Evolutionary conservation across 2,113 vertebrate genomes (phyloP), one percentile per base, ranked within the genome.

Genomic region (Ageneiosus marmoratus): DNA sequence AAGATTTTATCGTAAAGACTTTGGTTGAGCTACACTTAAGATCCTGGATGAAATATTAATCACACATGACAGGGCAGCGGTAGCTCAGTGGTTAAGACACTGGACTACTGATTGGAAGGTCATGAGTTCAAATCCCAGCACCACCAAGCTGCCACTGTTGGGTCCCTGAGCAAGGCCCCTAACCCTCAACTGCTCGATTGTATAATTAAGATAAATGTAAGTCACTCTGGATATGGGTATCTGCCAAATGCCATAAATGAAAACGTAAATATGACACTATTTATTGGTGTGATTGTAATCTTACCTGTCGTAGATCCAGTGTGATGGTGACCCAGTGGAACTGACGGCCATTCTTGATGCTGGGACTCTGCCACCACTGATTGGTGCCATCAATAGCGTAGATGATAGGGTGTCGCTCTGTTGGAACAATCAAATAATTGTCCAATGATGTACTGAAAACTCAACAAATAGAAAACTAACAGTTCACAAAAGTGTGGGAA

Each of bases 291-390:
- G 77, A 48, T 13, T 62, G 44, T 62, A n/a, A 44, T 78, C 79
- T 85, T 89, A 98, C 97, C 96, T 99, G 98, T 89, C 95, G 94
- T 69, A 99, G 90, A 88, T 99, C 98, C 93, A 99, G 90, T 0
- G 97, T 98, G 87, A 98, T 93, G 1, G 96, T 99, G 83, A 98
- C 91, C 97, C 96, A 98, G 91, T 99, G 98, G 76, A 95, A 98
- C 76, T 96, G 93, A 34, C 93, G 94, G 56, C 98, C 98, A 1
- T 99, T 99, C 83, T 98, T 97, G 90, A 99, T 99, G 85, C 98
- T 99, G 1, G 98, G 98, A 82, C 98, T 99, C 89, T 99, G 98
- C 98, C 98, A 99, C 98, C 98, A 99, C 74, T 94, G 95, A 87
- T 99, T 99, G 37, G 97, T 99, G 56, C 98, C 98, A 75, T 99